A percentile compares a stretch with the other conserved stretches of the same genome.
Conservation (phyloP, 2,888 invertebrate species). For the Lasioglossum marginatum region DNA sequence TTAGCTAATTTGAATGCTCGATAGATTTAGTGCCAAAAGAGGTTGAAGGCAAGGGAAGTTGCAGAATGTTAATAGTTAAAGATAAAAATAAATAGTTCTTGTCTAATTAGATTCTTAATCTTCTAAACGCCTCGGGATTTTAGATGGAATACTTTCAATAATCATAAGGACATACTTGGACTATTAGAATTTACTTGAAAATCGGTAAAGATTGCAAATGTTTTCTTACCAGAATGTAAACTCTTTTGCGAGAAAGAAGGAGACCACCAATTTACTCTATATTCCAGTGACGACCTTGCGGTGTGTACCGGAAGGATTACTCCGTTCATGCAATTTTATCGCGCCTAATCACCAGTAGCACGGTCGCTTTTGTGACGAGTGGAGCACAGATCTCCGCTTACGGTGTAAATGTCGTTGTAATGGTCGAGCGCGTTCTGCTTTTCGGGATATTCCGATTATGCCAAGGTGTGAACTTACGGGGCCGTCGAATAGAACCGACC, state of each 20-base stretch:
- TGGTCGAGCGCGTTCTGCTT: conserved; percentile 67
- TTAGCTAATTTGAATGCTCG: too few species aligned
- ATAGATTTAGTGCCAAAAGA: too few species aligned
- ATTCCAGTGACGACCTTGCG: background rate
- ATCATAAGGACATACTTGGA: background rate
- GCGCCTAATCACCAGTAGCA: conserved; percentile 14
- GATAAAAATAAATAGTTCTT: too few species aligned
- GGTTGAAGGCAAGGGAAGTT: too few species aligned
- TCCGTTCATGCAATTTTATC: conserved; percentile 3
- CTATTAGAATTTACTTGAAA: background rate
- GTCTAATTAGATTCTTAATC: too few species aligned
- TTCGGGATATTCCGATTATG: conserved; percentile 74
- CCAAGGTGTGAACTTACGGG: conserved; percentile 77
- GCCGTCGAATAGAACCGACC: conserved; percentile 69
- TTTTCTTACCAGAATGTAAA: background rate
- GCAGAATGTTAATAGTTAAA: too few species aligned
- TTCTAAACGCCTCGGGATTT: too few species aligned
- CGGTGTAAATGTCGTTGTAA: conserved; percentile 67
- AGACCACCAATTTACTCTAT: background rate
- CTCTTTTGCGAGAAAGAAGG: background rate
- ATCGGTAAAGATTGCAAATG: background rate
- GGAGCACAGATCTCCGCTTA: conserved; percentile 23
- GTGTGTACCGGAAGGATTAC: background rate
- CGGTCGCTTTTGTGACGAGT: conserved; percentile 14
- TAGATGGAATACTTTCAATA: background rate